Conservation (phyloP, 2,113 vertebrate species). For the Indicator maculatus region DNA sequence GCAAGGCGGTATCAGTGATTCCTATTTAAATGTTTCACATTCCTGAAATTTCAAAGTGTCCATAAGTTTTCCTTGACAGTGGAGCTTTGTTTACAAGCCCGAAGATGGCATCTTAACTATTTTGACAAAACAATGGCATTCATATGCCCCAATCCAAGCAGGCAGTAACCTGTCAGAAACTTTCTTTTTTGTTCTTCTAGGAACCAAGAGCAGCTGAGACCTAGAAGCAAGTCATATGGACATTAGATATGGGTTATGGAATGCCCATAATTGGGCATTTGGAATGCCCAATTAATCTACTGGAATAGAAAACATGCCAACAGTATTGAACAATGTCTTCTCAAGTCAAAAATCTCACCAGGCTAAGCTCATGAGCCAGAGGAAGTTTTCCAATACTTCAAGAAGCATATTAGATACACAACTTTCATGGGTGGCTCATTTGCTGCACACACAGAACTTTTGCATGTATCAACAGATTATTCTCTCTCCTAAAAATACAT, state of each 20-base stretch:
- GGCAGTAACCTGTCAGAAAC: background rate
- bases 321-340: background rate
- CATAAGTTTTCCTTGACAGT: background rate
- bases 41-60: background rate
- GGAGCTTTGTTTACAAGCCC: background rate
- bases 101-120: background rate
- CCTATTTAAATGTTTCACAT: background rate
- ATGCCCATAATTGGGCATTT: background rate
- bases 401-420: background rate
- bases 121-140: background rate
- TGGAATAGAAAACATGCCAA: background rate
- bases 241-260: too few species aligned
- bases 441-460: background rate
- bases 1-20: background rate
- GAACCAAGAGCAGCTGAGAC: background rate
- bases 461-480: constrained; percentile 11
- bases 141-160: background rate
- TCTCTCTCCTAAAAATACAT: constrained; percentile 46
- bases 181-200: background rate
- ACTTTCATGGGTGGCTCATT: background rate
- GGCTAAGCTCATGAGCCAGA: background rate
- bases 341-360: background rate
- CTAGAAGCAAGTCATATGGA: background rate
- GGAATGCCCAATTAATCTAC: background rate
- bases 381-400: background rate